phyloP scores from a whole-genome alignment of 2,113 vertebrate species.

The Cyprinodon brontotheroides region DNA sequence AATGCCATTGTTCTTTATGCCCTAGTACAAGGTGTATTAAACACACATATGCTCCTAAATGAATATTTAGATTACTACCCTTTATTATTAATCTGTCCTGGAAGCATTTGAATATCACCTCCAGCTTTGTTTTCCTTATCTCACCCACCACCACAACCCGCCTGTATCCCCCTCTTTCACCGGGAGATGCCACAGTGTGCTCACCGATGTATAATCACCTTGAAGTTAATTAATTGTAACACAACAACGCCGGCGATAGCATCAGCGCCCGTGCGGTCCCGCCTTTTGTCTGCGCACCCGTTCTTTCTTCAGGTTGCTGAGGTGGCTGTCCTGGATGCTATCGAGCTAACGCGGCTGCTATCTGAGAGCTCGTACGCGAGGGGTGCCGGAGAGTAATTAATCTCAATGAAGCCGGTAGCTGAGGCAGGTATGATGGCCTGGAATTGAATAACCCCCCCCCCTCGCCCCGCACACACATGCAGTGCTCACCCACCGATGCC shows the following conservation, averaged over 20 bases:
- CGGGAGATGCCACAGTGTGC: constrained; percentile 40
- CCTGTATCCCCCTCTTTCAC: constrained; percentile 25
- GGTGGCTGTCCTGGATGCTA: constrained; percentile 79
- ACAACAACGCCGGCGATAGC: constrained; percentile 75
- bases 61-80: constrained; percentile 72
- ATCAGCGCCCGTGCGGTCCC: constrained; percentile 62
- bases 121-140: constrained; percentile 77
- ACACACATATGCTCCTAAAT: constrained; percentile 74
- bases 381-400: constrained; percentile 93
- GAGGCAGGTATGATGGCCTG: constrained; percentile 92
- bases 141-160: constrained; percentile 48
- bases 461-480: constrained; percentile 29
- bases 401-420: constrained; percentile 94
- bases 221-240: constrained; percentile 83
- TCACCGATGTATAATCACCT: constrained; percentile 80
- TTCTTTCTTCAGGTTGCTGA: constrained; percentile 70
- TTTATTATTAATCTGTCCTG: constrained; percentile 70
- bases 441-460: constrained; percentile 81
- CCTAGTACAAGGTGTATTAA: constrained; percentile 71
- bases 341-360: constrained; percentile 83
- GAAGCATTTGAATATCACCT: constrained; percentile 78
- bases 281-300: constrained; percentile 69
- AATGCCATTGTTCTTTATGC: constrained; percentile 53
- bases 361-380: constrained; percentile 79
- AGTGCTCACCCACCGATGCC: background rate